Evolutionary conservation across 2,888 invertebrate species (phyloP), one percentile per base, ranked within the genome.

Genomic region (Euplagia quadripunctaria): DNA sequence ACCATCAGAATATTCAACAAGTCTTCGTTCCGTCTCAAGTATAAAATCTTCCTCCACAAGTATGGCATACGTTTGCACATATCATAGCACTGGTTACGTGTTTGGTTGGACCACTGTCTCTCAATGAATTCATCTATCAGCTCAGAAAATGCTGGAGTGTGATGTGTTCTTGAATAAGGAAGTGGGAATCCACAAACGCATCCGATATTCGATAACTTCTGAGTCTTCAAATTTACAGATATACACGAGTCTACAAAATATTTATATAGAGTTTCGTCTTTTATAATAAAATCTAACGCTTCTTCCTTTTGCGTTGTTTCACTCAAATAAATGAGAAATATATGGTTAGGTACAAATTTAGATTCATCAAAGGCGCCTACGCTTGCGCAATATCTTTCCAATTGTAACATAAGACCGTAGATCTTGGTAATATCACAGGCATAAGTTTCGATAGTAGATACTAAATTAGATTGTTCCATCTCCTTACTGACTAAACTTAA

Each of bases 101-200:
- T 92, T 75, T 94, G 90, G 77, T 87, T 91, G 8, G 92, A 90
- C 90, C 93, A 94, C 80, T 96, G 96, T 74, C 90, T 94, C 75
- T 96, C 96, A 65, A 97, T 93, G 79, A 97, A 94, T 79, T 93
- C 90, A 82, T 96, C 96, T 58, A 97, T 97, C 64, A 97, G 86
- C 55, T 96, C 93, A 1, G 96, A 93, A 90, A 96, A 97, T 58
- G 94, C 94, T 82, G 93, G 95, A 87, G 88, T 88, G 79, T 91
- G 89, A 82, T 91, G 91, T 64, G 90, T 92, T 84, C 94, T 88
- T 0, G 93, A 92, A 74, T 91, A 96, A 0, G 97, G 97, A 51
- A 96, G 88, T 0, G 97, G 97, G 85, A 96, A 97, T 12, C 96
- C 96, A 85, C 97, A 97, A 72, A 93, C 92, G 84, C 97, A 97